phyloP scores from a whole-genome alignment of 2,888 invertebrate species.

The Steromphala cineraria region DNA sequence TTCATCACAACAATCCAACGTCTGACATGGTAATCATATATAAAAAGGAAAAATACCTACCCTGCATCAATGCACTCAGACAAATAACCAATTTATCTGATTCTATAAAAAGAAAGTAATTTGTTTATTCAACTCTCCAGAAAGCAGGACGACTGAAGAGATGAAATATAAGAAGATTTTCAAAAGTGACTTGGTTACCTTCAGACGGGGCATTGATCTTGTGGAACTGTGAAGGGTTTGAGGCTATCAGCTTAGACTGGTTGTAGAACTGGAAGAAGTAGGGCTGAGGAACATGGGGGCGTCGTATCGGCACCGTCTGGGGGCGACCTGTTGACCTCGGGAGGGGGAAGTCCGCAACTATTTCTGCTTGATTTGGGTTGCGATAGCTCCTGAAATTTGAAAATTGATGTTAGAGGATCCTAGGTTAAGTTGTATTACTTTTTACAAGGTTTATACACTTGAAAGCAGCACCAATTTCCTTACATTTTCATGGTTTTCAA shows the following conservation, averaged over 20 bases:
- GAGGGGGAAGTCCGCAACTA: conserved; percentile 58
- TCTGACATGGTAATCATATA: too few relatives aligned
- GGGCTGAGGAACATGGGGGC: conserved; percentile 61
- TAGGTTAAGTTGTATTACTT: not conserved
- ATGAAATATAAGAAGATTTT: too few relatives aligned
- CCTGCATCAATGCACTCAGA: too few relatives aligned
- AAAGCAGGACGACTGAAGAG: too few relatives aligned
- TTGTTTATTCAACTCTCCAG: too few relatives aligned
- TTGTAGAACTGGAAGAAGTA: conserved; percentile 63
- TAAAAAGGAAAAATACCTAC: too few relatives aligned
- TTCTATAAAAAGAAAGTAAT: too few relatives aligned
- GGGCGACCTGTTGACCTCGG: conserved; percentile 41
- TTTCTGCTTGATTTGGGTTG: conserved; percentile 64
- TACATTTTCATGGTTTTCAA: too few relatives aligned
- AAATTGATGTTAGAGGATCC: not conserved
- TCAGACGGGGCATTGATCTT: not conserved
- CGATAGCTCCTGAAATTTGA: conserved; percentile 59
- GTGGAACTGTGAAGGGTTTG: not conserved
- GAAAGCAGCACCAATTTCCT: too few relatives aligned
- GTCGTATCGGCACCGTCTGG: conserved; percentile 52
- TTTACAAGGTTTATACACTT: too few relatives aligned
- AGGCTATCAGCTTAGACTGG: conserved; percentile 28
- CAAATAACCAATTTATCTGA: too few relatives aligned
- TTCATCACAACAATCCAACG: too few relatives aligned
- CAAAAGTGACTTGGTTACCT: not conserved